phyloP scores from a whole-genome alignment of 2,113 vertebrate genomes.

The Electrona antarctica region DNA sequence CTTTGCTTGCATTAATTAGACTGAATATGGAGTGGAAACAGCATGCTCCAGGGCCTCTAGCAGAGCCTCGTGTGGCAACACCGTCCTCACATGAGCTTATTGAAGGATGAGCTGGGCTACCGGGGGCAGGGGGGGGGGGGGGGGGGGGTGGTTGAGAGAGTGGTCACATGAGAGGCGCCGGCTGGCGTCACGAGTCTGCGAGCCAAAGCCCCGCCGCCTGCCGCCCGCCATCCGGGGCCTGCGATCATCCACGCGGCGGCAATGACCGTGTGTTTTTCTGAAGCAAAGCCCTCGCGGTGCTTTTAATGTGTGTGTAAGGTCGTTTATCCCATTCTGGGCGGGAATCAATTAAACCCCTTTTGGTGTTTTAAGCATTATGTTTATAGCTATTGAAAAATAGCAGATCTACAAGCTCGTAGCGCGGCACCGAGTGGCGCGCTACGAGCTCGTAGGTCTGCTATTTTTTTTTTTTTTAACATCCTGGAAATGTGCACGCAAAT shows the following conservation, averaged over 20 bases:
- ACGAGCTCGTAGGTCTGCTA: no score
- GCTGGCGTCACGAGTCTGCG: conserved; percentile 29
- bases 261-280: conserved; percentile 48
- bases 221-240: conserved; percentile 13
- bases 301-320: conserved; percentile 26
- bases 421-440: no score
- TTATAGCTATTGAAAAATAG: no score
- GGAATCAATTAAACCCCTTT: no score
- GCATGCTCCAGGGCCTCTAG: conserved; percentile 7
- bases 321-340: no score
- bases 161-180: conserved; percentile 62
- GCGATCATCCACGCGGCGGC: conserved; percentile 28
- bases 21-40: not conserved
- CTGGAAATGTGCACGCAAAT: no score
- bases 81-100: conserved; percentile 1
- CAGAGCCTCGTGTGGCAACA: conserved; percentile 9
- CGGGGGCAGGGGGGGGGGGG: not conserved
- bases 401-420: no score
- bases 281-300: conserved; percentile 29
- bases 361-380: no score
- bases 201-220: conserved; percentile 53
- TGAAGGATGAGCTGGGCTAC: conserved; percentile 18
- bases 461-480: no score
- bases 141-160: conserved; percentile 41
- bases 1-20: no score